Evolutionary conservation across 64 coral and sea anemone species (phyloP), one percentile per base, ranked within the genome.

Genomic region (Stichodactyla helianthus): DNA sequence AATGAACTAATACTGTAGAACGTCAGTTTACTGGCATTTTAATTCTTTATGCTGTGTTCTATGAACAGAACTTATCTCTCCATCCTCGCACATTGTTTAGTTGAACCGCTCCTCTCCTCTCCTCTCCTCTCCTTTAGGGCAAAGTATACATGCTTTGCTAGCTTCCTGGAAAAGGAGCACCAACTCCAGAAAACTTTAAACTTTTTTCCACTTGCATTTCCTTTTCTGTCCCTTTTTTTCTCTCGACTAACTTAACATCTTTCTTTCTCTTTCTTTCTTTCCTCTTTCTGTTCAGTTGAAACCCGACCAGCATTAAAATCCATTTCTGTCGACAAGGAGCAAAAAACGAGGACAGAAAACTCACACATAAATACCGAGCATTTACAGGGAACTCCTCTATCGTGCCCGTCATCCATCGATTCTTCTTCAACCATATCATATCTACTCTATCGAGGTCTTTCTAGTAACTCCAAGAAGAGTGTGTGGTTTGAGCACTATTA

Each of bases 401-500:
- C 22, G 22, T 74, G 9, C 23, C 8, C 3, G 0, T 74, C 25
- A 2, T 12, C 68, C 10, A 13, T 74, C 10, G 68, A 74, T 74
- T 68, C 89, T n/a, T 56, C 74, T n/a, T 80, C 56, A 35, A 50
- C 84, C 10, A 31, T 44, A 26, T 59, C 76, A 12, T 89, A 86
- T 23, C 79, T 81, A 53, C 83, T 44, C 35, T 88, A 91, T 79
- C 71, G 90, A 20, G 89, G 83, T 19, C 89, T 91, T 53, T 95
- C 86, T 58, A 70, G 79, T 10, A 86, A 15, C 82, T 71, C 89
- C 25, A 85, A 86, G 82, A 74, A 61, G 14, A 54, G 80, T 50
- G 79, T 83, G 13, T 95, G 93, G 89, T 88, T 85, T 74, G 51
- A 87, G 0, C 83, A 86, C 61, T 79, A 86, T 71, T 88, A 88